Conservation (phyloP, 2,113 vertebrate species). For the Tenrec ecaudatus region DNA sequence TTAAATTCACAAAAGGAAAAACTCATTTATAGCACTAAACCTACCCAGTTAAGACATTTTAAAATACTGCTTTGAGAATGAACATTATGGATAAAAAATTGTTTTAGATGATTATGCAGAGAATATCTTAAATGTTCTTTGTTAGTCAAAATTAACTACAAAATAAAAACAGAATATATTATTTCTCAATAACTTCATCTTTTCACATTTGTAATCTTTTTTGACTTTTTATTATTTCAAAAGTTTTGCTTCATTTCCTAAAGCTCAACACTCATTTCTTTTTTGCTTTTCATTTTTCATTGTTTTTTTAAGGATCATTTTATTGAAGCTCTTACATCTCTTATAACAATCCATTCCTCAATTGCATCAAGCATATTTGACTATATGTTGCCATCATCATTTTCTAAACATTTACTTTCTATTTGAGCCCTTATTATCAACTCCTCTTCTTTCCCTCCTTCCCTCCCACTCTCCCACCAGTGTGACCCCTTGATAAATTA, state of each 20-base stretch:
- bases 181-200: neutral
- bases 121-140: slow-evolving; percentile 3
- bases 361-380: too few relatives aligned
- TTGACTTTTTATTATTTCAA: neutral
- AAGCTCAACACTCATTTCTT: neutral
- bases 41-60: neutral
- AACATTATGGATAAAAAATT: slow-evolving; percentile 52
- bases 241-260: neutral
- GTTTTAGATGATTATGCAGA: neutral
- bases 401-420: too few relatives aligned
- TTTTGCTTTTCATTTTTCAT: too few relatives aligned
- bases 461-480: too few relatives aligned
- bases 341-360: too few relatives aligned
- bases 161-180: neutral
- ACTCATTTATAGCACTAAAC: slow-evolving; percentile 28
- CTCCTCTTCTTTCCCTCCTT: too few relatives aligned
- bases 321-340: too few relatives aligned
- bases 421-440: too few relatives aligned
- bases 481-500: too few relatives aligned
- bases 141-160: neutral
- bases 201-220: neutral
- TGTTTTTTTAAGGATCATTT: too few relatives aligned
- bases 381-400: too few relatives aligned
- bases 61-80: neutral
- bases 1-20: neutral